Evolutionary conservation across 2,113 vertebrate species (phyloP), one percentile per base, ranked within the genome.

Genomic region (Colinus virginianus): DNA sequence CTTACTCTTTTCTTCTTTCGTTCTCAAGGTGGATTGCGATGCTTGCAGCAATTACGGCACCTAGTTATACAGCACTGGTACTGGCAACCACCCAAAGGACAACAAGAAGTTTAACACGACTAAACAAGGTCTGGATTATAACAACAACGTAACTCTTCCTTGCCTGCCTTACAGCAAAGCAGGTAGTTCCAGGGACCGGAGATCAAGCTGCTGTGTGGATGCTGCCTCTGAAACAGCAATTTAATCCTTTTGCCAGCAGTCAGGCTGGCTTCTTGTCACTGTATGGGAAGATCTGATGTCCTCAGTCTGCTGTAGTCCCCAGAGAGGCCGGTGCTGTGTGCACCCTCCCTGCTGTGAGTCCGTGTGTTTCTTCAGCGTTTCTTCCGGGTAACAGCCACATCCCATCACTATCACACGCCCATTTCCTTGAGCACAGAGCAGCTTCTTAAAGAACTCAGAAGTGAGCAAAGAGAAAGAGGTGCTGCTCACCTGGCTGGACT

Each of bases 1-100:
- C 36, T 67, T 10, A 84, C 28, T 13, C 19, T 75, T 72, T 64
- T 36, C 74, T 78, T 48, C 32, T 9, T 82, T 21, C 93, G n/a
- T 84, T 56, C 78, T 77, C 68, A 14, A 98, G 98, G 96, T 98
- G 62, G 98, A 98, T 94, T 95, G 98, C 1, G 97, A 98, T 6
- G 97, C 98, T 84, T 98, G 97, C 63, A 98, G 98, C 93, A 98
- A 98, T 97, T 98, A 98, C 0, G 98, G 98, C 16, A 99, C 98
- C 97, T 98, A 98, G 98, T 94, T 98, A 2, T 98, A 98, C 97
- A 98, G 97, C 1, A 97, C 98, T 26, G 98, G 98, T 3, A 43
- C 98, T 84, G 98, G 98, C 96, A 98, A 98, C 2, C 98, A 98
- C 91, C 98, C 98, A 6, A 96, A 98, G 95, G 98, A 98, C 66